Percentiles rank a stretch among this genome's conserved stretches.
Evolutionary conservation across 1,140 invertebrate species (phyloP).

Genomic region (Teleogryllus occipitalis): DNA sequence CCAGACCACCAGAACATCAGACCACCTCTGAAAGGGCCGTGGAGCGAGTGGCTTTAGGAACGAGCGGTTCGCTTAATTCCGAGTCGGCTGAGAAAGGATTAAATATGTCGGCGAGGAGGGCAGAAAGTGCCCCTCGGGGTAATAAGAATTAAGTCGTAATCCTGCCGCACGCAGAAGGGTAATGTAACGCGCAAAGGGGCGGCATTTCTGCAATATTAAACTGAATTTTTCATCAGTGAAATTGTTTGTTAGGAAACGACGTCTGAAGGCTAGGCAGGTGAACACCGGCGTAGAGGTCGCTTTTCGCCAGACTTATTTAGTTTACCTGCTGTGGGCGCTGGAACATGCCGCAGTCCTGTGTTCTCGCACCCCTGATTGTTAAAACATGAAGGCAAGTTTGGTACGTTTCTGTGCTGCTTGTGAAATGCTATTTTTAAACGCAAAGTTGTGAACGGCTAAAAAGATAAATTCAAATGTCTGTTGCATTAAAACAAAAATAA

Average conservation of each 20-base stretch:
- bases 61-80: not conserved
- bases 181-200: not conserved
- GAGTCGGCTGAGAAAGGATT: not conserved
- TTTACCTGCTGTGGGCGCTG: not conserved
- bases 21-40: not conserved
- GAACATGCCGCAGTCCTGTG: not conserved
- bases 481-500: too few species aligned
- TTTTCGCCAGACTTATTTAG: not conserved
- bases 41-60: not conserved
- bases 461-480: too few species aligned
- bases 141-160: not conserved
- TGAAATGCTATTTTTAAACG: too few species aligned
- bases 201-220: not conserved
- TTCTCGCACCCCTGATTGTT: not conserved
- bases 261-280: not conserved
- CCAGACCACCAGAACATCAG: too few species aligned
- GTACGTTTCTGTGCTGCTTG: too few species aligned
- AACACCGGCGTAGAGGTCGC: not conserved
- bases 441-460: too few species aligned
- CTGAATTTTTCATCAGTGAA: slow-evolving; percentile 1
- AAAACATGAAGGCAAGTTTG: not conserved
- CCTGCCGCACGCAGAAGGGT: not conserved
- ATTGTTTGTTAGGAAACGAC: not conserved
- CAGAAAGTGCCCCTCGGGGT: not conserved
- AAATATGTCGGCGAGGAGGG: not conserved